Evolutionary conservation across 2,113 vertebrate genomes (phyloP).

Genomic region (Mellivora capensis): DNA sequence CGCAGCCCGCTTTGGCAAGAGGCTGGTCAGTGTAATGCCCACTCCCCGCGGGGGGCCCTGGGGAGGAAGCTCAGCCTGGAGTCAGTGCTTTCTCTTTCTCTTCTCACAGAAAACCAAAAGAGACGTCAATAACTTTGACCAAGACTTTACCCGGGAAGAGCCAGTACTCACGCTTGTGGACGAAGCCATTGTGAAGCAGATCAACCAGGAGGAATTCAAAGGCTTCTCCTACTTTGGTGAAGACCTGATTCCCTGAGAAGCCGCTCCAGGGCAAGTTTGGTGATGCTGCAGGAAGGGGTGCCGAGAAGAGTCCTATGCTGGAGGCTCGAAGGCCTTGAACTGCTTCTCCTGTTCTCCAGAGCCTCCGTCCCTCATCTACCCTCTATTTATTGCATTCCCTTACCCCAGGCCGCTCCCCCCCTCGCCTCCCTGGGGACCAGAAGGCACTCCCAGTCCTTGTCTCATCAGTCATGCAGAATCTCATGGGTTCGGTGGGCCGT

Average conservation of each 20-base stretch:
- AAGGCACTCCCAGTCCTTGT: conserved; percentile 81
- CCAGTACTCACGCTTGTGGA: conserved; percentile 95
- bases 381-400: conserved; percentile 85
- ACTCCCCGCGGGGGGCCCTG: not conserved
- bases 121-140: conserved; percentile 99
- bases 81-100: conserved; percentile 75
- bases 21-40: conserved; percentile 1
- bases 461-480: conserved; percentile 77
- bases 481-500: conserved; percentile 66
- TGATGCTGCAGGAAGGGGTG: conserved; percentile 77
- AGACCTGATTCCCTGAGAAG: conserved; percentile 90
- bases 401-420: not conserved
- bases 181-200: conserved; percentile 97
- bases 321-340: conserved; percentile 81
- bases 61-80: conserved; percentile 46
- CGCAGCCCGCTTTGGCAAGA: conserved; percentile 43
- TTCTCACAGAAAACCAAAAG: conserved; percentile 96
- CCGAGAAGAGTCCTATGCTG: conserved; percentile 73
- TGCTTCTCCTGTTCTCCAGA: conserved; percentile 77
- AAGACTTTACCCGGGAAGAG: conserved; percentile 99
- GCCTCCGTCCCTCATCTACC: conserved; percentile 74
- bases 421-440: conserved; percentile 74
- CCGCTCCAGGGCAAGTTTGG: not conserved
- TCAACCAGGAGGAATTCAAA: conserved; percentile 99
- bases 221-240: conserved; percentile 98